These are phyloP conservation scores for Daboia siamensis DNA, from an alignment of 2,113 vertebrate genomes.

Conservation along the genomic window DNA sequence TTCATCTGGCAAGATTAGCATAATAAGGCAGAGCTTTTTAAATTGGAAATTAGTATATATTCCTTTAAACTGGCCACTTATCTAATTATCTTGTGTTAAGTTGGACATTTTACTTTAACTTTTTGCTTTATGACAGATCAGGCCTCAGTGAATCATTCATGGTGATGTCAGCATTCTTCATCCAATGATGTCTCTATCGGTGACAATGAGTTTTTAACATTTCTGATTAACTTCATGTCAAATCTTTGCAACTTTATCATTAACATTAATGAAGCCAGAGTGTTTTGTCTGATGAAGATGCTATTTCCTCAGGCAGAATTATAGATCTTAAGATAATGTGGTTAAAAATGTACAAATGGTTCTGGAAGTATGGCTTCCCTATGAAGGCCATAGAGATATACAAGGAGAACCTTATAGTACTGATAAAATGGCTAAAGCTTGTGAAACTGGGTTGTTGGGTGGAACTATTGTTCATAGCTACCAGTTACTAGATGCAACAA, in stretches of 20 bases:
- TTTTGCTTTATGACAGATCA: conserved; percentile 53
- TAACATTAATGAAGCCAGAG: conserved; percentile 7
- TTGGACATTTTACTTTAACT: conserved; percentile 54
- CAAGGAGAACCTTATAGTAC: not conserved
- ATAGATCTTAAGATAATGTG: not conserved
- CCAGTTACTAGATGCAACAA: not conserved
- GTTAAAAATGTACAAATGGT: not conserved
- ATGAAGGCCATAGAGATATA: not conserved
- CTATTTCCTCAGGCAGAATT: not conserved
- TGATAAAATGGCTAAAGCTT: not conserved
- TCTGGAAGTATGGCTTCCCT: not conserved
- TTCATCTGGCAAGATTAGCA: conserved; percentile 55
- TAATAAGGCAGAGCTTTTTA: conserved; percentile 53
- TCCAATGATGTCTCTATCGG: conserved; percentile 37
- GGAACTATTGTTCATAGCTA: not conserved
- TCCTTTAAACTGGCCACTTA: conserved; percentile 55
- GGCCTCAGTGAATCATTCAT: conserved; percentile 52
- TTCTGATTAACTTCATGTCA: conserved; percentile 29
- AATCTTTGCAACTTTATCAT: conserved; percentile 21
- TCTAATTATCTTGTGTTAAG: conserved; percentile 55
- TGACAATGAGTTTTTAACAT: conserved; percentile 45
- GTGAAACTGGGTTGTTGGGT: not conserved
- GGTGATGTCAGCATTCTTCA: conserved; percentile 31
- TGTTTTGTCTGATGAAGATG: conserved; percentile 11
- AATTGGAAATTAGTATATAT: conserved; percentile 47